phyloP scores from a whole-genome alignment of 2,888 invertebrate genomes.

The Dicycla oo region DNA sequence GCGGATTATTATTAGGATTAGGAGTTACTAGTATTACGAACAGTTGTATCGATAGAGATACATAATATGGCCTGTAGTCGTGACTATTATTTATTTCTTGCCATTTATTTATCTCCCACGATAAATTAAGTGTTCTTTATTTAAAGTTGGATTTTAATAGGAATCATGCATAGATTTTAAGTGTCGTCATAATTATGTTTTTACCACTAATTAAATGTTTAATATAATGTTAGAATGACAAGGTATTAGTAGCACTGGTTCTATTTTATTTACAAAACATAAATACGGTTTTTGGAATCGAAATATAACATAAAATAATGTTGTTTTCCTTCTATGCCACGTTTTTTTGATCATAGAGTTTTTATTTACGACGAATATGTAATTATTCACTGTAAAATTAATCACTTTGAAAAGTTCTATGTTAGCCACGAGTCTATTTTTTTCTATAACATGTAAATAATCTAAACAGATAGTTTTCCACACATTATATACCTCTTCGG shows the following conservation, averaged over 20 bases:
- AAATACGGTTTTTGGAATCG: constrained; percentile 39
- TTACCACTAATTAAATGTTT: constrained; percentile 59
- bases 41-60: constrained; percentile 35
- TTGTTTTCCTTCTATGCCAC: constrained; percentile 39
- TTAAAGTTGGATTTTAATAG: constrained; percentile 66
- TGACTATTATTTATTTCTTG: background rate
- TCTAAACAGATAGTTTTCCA: constrained; percentile 88
- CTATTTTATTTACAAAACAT: constrained; percentile 64
- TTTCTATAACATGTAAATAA: constrained; percentile 83
- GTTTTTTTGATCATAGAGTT: constrained; percentile 49
- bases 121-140: constrained; percentile 38
- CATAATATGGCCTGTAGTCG: constrained; percentile 13
- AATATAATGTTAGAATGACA: constrained; percentile 79
- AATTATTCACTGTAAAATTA: constrained; percentile 78
- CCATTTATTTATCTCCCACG: constrained; percentile 36
- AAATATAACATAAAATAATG: constrained; percentile 49
- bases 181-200: constrained; percentile 49
- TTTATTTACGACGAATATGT: constrained; percentile 49
- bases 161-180: constrained; percentile 70
- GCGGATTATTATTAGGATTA: constrained; percentile 38
- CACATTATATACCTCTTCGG: constrained; percentile 92
- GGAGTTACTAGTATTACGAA: constrained; percentile 18
- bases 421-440: constrained; percentile 88
- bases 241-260: constrained; percentile 79
- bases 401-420: constrained; percentile 83